A percentile compares a stretch with the other conserved stretches of the same genome.
phyloP scores from a whole-genome alignment of 1,140 invertebrate species.

The Drosophila baimaii region DNA sequence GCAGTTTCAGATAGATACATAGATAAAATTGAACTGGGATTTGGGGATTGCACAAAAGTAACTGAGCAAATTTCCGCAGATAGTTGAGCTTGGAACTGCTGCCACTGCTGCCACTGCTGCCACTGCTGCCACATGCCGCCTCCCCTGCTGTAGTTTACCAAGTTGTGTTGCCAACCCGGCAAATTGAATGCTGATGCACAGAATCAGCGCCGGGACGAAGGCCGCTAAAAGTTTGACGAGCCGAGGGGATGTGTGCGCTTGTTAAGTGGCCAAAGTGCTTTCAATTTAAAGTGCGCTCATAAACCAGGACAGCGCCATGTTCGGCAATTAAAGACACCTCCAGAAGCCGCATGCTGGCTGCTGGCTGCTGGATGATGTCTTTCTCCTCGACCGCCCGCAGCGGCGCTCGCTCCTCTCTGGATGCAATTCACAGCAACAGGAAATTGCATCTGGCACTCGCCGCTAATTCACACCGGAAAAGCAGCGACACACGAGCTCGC shows the following conservation, averaged over 20 bases:
- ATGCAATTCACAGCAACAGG: constrained; percentile 72
- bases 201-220: constrained; percentile 17
- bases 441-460: constrained; percentile 75
- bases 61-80: constrained; percentile 82
- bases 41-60: constrained; percentile 82
- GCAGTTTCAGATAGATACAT: constrained; percentile 80
- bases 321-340: constrained; percentile 64
- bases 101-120: not conserved
- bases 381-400: constrained; percentile 1
- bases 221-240: constrained; percentile 49
- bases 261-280: constrained; percentile 53
- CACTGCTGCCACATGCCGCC: no score
- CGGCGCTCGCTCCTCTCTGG: not conserved
- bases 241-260: constrained; percentile 21
- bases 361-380: constrained; percentile 1
- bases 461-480: constrained; percentile 75
- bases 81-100: constrained; percentile 62
- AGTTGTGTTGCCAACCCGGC: constrained; percentile 57
- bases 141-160: constrained; percentile 13
- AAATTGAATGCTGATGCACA: constrained; percentile 73
- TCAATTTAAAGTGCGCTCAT: constrained; percentile 53
- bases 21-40: constrained; percentile 83
- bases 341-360: constrained; percentile 12
- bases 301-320: constrained; percentile 36
- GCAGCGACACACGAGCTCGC: constrained; percentile 50